These are phyloP conservation scores for Scartelaos histophorus DNA, from an alignment of 2,113 vertebrate genomes.

Conservation along the genomic window DNA sequence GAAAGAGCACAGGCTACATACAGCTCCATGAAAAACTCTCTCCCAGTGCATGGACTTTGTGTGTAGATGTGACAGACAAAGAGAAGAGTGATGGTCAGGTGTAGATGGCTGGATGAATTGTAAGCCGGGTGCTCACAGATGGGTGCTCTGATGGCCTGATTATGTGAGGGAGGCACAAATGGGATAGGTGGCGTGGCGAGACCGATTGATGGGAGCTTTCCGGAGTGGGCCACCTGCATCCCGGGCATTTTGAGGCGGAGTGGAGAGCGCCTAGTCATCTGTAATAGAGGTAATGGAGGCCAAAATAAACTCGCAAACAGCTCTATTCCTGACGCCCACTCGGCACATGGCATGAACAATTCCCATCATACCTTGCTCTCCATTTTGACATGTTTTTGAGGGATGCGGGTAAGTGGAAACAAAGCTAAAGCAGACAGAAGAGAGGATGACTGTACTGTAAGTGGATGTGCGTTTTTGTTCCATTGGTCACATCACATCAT, in stretches of 20 bases:
- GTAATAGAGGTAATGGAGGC: constrained; percentile 73
- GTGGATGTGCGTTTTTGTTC: not conserved
- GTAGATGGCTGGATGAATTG: constrained; percentile 67
- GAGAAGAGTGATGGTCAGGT: constrained; percentile 64
- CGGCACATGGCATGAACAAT: constrained; percentile 46
- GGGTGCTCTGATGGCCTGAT: constrained; percentile 72
- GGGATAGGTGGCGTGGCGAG: constrained; percentile 57
- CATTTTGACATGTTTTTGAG: constrained; percentile 47
- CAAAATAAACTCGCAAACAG: constrained; percentile 73
- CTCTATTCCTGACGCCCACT: constrained; percentile 59
- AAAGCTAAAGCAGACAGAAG: constrained; percentile 21
- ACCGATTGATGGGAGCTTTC: constrained; percentile 66
- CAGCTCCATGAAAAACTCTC: not conserved
- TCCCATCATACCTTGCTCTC: constrained; percentile 34
- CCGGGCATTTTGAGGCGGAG: constrained; percentile 56
- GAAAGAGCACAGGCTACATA: no score
- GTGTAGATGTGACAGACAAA: constrained; percentile 58
- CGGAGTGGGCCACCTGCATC: constrained; percentile 69
- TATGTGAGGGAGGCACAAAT: constrained; percentile 71
- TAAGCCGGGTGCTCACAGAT: constrained; percentile 66
- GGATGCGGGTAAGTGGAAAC: constrained; percentile 38
- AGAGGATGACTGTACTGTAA: not conserved
- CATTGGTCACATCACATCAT: not conserved
- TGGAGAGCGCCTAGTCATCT: constrained; percentile 68
- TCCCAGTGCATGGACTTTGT: not conserved